Conservation (phyloP, 64 coral and sea anemone genomes). For the Astreopora myriophthalma region DNA sequence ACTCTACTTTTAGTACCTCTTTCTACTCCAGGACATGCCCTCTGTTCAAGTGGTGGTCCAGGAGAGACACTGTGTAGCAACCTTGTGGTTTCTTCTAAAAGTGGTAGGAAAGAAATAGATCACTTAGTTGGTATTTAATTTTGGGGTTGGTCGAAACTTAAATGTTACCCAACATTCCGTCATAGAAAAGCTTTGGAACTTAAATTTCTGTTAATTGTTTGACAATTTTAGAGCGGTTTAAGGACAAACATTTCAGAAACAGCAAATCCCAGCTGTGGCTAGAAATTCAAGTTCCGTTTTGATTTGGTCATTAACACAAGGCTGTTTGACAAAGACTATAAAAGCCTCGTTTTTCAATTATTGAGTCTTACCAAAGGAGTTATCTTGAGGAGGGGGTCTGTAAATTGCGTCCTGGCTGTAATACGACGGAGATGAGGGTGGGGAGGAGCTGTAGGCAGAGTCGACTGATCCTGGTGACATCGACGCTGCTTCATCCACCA, state of each 20-base stretch:
- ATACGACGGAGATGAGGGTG: neutral
- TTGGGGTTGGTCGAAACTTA: too few relatives aligned
- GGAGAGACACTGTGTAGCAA: neutral
- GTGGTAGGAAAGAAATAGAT: neutral
- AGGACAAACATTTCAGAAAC: too few relatives aligned
- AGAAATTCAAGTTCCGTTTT: too few relatives aligned
- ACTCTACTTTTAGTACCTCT: neutral
- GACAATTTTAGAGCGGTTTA: too few relatives aligned
- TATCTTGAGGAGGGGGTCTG: neutral
- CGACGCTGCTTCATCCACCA: neutral
- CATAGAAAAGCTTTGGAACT: too few relatives aligned
- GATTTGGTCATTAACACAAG: too few relatives aligned
- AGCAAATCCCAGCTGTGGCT: too few relatives aligned
- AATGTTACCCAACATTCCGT: too few relatives aligned
- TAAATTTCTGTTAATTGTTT: too few relatives aligned
- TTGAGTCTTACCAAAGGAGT: neutral
- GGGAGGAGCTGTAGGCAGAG: neutral
- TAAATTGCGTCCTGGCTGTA: neutral
- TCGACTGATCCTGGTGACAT: neutral
- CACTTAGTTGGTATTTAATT: neutral
- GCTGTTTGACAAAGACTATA: neutral
- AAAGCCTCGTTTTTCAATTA: neutral
- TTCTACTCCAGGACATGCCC: neutral
- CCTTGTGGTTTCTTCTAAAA: neutral
- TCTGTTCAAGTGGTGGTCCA: neutral